Evolutionary conservation across 1,140 invertebrate species (phyloP), one percentile per base, ranked within the genome.

Genomic region (Drosophila fuyamai): DNA sequence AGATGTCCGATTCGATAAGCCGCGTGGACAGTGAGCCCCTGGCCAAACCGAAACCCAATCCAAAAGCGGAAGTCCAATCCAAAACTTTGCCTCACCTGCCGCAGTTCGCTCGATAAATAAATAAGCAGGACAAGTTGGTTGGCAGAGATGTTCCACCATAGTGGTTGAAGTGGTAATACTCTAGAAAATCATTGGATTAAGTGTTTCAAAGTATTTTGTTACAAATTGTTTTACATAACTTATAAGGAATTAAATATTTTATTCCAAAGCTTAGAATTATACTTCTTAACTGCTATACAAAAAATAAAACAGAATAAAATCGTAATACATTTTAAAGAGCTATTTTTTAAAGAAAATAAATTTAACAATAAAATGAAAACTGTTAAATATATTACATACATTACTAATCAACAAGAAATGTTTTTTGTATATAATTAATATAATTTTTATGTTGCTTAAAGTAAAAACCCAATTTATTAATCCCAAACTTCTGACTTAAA

Each of bases 1-100:
- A 88, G 83, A 72, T 86, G 83, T 88, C 83, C 76, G 61, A 51
- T 53, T 73, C 66, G 71, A 79, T 82, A 79, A 88, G 83, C 73
- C 54, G 58, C 53, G 56, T 60, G 73, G 80, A 60, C 59, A 59
- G 18, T 38, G 5, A 51, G 57, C 13, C 51, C 51, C n/a, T 35
- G 56, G 57, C 66, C 62, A 70, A 65, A 35, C 40, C 72, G 53
- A 75, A 43, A n/a, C 43, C 16, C 14, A 36, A 61, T 27, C 38
- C 38, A 23, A 65, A 47, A 23, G 8, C 62, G 43, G 43, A 60
- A 66, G 44, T 41, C 27, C 46, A 66, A 48, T 46, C 47, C 36
- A 16, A 65, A 65, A 27, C 16, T 46, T 56, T 18, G 61, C 29
- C 32, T 40, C 66, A 70, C 67, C 65, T 71, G 67, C 62, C 48